These are phyloP conservation scores for Chymomyza amoena DNA, from an alignment of 2,888 invertebrate genomes.

Conservation along the genomic window DNA sequence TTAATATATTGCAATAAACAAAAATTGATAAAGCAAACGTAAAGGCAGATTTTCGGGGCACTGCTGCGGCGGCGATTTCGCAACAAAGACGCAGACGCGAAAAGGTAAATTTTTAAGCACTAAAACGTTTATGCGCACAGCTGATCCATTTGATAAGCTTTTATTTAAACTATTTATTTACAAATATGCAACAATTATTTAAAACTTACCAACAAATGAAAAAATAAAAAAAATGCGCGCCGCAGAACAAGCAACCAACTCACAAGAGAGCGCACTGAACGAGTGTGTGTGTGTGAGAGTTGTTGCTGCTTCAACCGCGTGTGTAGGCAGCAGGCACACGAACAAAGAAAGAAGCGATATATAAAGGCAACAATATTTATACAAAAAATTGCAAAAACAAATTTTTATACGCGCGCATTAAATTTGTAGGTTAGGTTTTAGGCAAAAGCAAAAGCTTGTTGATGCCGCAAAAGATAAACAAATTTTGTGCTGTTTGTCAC, in stretches of 20 bases:
- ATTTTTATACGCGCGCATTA: slow-evolving; percentile 15
- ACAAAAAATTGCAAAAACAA: slow-evolving; percentile 61
- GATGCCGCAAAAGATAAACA: background rate
- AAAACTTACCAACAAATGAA: slow-evolving; percentile 21
- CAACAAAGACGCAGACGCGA: background rate
- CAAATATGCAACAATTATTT: background rate
- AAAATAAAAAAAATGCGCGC: background rate
- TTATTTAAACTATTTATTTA: background rate
- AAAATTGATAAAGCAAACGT: background rate
- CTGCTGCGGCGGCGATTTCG: background rate
- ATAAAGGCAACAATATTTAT: slow-evolving; percentile 45
- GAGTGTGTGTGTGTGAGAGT: slow-evolving; percentile 25
- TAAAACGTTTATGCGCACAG: background rate
- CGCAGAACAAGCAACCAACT: background rate
- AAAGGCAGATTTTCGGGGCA: background rate
- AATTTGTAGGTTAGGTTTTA: slow-evolving; percentile 12
- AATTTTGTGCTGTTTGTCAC: too few relatives aligned
- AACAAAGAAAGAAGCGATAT: slow-evolving; percentile 58
- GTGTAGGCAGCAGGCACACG: slow-evolving; percentile 45
- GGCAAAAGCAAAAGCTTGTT: background rate
- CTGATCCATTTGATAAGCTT: background rate
- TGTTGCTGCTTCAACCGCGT: slow-evolving; percentile 47
- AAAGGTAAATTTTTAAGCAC: slow-evolving; percentile 1
- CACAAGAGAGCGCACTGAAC: slow-evolving; percentile 35
- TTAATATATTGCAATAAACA: background rate